These are phyloP conservation scores for Mustela lutreola DNA, from an alignment of 2,113 vertebrate species.

Conservation along the genomic window DNA sequence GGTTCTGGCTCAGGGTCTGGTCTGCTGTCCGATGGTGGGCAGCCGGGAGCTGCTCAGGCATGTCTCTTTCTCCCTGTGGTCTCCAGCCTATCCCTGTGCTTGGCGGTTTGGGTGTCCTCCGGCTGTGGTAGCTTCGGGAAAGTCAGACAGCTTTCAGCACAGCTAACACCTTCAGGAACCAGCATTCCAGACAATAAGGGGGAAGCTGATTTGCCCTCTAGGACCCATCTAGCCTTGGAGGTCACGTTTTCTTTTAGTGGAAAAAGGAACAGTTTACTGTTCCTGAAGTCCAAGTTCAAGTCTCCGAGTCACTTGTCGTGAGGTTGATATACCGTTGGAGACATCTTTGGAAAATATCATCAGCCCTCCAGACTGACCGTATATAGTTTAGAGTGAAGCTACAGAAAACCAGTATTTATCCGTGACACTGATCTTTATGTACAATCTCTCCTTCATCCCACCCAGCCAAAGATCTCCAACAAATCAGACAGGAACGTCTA, in stretches of 20 bases:
- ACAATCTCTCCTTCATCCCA: neutral
- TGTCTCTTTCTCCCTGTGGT: neutral
- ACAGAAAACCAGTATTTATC: neutral
- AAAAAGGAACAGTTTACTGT: neutral
- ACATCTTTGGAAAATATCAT: neutral
- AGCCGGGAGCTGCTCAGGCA: neutral
- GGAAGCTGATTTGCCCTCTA: neutral
- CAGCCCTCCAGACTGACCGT: too few species aligned
- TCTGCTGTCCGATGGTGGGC: neutral
- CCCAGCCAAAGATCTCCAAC: neutral
- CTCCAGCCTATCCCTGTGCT: neutral
- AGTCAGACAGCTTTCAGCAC: neutral
- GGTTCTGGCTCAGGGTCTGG: neutral
- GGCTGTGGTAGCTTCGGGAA: neutral
- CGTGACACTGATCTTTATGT: neutral
- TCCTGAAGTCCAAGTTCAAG: too few species aligned
- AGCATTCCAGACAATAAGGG: neutral
- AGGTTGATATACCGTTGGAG: neutral
- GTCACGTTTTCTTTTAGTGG: neutral
- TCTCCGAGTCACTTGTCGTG: neutral
- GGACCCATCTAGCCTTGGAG: neutral
- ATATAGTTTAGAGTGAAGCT: neutral
- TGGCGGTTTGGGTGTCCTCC: neutral
- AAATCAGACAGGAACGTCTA: neutral
- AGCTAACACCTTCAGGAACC: neutral